A percentile compares a stretch with the other conserved stretches of the same genome.
phyloP scores from a whole-genome alignment of 1,140 invertebrate genomes.

The Adelges cooleyi region DNA sequence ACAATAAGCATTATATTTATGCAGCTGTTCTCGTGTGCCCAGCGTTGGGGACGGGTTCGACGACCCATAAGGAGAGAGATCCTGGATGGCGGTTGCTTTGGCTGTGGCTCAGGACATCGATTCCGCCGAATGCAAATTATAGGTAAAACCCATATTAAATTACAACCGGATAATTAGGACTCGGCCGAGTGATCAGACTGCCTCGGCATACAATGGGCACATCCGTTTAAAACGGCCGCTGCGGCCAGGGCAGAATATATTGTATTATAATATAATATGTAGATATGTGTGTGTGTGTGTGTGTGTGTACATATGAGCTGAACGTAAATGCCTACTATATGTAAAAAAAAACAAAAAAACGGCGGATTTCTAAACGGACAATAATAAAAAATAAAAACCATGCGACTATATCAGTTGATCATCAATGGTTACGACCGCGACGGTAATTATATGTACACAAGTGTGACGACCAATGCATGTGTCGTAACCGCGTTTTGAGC shows the following conservation, averaged over 20 bases:
- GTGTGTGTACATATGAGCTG: background rate
- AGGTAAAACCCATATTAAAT: slow-evolving; percentile 17
- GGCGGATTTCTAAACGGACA: background rate
- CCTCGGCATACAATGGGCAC: background rate
- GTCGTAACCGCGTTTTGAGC: too few relatives aligned
- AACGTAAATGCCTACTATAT: background rate
- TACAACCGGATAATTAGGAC: slow-evolving; percentile 21
- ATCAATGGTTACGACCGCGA: background rate
- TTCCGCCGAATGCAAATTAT: slow-evolving; percentile 5
- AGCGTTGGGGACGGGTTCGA: background rate
- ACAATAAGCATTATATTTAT: too few relatives aligned
- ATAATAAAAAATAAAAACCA: background rate
- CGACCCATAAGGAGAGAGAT: background rate
- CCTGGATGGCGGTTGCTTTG: background rate
- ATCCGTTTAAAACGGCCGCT: slow-evolving; percentile 12
- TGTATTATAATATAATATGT: too few relatives aligned
- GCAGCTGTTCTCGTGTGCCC: too few relatives aligned
- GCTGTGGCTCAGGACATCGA: slow-evolving; percentile 1
- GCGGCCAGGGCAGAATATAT: background rate
- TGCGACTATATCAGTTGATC: background rate
- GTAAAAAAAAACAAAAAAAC: background rate
- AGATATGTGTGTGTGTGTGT: background rate
- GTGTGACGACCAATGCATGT: too few relatives aligned
- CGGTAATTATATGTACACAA: background rate
- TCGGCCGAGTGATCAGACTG: slow-evolving; percentile 11